Base-by-base conservation (phyloP, 2,888 invertebrate species). In the Meiosimyza decipiens region DNA sequence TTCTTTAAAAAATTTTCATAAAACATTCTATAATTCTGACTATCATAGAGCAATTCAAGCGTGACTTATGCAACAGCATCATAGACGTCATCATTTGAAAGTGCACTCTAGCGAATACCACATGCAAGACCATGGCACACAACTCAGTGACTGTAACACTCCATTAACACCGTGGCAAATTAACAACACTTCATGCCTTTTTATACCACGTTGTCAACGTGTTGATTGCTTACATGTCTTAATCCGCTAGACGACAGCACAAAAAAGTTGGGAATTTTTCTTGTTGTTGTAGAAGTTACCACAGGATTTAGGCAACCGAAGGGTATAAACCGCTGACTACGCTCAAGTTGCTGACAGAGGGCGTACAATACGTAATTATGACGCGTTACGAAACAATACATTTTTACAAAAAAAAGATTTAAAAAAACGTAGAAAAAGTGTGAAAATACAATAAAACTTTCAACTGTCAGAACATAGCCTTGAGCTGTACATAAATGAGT, bases 141-240 rank as follows among this genome's bases (percentile, higher is more conserved):
- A 18, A 9, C 18, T 22, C 16, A 62, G 47, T 18, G 47, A 7
- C 40, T 28, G 33, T 15, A 64, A 2, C 47, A 40, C 47, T 15
- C 64, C 22, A 28, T 51, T 51, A 64, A 64, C 64, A 64, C 18
- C 64, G 40, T 22, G 57, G 57, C 67, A 67, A 67, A 67, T 55
- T 67, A 67, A 57, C 67, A 67, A 49, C 54, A 67, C 47, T 67
- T 67, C 67, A 67, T 16, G 57, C 40, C 49, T 57, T 63, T 67
- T 71, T 70, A 63, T 40, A 40, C 60, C 60, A 67, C 65, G 73
- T 69, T 75, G 75, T 75, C 75, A 75, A 69, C 75, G 64, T 67
- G 72, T 74, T 74, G 74, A 74, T 74, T 72, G 74, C 74, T 54
- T 57, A 65, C 74, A 74, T 63, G 67, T 72, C 74, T 74, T 74